Conservation (phyloP, 1,140 invertebrate species). For the Drusus annulatus region DNA sequence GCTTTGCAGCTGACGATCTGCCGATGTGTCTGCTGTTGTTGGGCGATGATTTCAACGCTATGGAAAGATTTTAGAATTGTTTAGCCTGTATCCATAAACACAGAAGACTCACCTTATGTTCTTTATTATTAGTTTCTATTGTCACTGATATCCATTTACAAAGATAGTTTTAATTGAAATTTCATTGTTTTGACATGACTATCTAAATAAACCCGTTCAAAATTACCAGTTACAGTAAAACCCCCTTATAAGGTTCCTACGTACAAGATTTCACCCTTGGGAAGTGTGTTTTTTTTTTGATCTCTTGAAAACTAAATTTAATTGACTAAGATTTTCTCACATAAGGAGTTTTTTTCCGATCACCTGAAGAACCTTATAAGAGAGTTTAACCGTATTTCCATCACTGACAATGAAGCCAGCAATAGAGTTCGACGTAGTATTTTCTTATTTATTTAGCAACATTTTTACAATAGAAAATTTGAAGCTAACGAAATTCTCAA, state of each 20-base stretch:
- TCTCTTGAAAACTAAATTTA: too few species aligned
- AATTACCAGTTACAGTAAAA: neutral
- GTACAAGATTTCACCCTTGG: neutral
- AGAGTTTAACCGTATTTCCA: neutral
- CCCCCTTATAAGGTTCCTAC: too few species aligned
- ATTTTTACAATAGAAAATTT: slow-evolving; percentile 5
- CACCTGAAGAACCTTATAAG: too few species aligned
- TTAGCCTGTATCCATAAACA: slow-evolving; percentile 17
- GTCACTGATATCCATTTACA: slow-evolving; percentile 7
- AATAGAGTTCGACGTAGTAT: slow-evolving; percentile 1
- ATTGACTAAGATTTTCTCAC: too few species aligned
- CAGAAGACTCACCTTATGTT: slow-evolving; percentile 12
- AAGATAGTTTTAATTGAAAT: neutral
- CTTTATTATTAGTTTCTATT: slow-evolving; percentile 22
- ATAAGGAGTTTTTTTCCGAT: too few species aligned
- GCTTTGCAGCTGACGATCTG: neutral
- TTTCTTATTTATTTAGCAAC: slow-evolving; percentile 14
- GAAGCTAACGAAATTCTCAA: neutral
- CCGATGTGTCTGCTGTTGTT: neutral
- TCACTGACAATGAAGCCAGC: slow-evolving; percentile 13
- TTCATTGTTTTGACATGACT: neutral
- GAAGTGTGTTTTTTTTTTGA: neutral
- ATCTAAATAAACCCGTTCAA: neutral
- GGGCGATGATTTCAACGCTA: neutral
- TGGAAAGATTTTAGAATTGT: neutral